Conservation (phyloP, 2,888 invertebrate species). For the Athetis lepigone region DNA sequence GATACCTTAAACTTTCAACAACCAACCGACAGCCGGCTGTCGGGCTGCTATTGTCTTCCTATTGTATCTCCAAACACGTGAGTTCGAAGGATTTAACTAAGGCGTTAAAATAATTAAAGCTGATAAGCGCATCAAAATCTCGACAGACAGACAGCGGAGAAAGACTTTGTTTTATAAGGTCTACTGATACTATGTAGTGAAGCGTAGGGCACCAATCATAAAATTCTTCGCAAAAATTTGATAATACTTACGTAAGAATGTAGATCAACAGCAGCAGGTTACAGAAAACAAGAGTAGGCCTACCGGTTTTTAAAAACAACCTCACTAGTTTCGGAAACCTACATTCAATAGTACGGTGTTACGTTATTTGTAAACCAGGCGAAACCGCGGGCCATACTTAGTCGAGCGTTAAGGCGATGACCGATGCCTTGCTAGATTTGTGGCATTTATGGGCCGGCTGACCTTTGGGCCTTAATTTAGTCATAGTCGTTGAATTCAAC, state of each 20-base stretch:
- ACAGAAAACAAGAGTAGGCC: conserved; percentile 30
- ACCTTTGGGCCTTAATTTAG: conserved; percentile 40
- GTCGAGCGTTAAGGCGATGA: conserved; percentile 37
- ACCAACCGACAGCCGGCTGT: too few species aligned
- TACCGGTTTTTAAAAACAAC: conserved; percentile 39
- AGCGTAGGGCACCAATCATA: neutral
- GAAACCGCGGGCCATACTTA: conserved; percentile 17
- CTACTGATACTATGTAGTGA: too few species aligned
- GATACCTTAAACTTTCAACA: too few species aligned
- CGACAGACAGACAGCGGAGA: too few species aligned
- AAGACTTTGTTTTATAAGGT: too few species aligned
- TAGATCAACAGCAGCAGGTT: conserved; percentile 37
- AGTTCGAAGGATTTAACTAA: too few species aligned
- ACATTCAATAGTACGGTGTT: conserved; percentile 32
- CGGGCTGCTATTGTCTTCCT: too few species aligned
- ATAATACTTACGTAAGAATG: conserved; percentile 30
- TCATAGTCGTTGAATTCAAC: conserved; percentile 9
- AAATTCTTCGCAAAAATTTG: conserved; percentile 1
- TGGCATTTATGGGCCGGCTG: conserved; percentile 23
- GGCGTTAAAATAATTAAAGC: too few species aligned
- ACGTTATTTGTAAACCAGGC: conserved; percentile 30
- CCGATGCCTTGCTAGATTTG: conserved; percentile 23
- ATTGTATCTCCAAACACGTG: too few species aligned
- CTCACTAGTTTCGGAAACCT: conserved; percentile 41
- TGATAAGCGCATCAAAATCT: too few species aligned